Conservation (phyloP, 2,888 invertebrate genomes). For the Hirtodrosophila alboralis region DNA sequence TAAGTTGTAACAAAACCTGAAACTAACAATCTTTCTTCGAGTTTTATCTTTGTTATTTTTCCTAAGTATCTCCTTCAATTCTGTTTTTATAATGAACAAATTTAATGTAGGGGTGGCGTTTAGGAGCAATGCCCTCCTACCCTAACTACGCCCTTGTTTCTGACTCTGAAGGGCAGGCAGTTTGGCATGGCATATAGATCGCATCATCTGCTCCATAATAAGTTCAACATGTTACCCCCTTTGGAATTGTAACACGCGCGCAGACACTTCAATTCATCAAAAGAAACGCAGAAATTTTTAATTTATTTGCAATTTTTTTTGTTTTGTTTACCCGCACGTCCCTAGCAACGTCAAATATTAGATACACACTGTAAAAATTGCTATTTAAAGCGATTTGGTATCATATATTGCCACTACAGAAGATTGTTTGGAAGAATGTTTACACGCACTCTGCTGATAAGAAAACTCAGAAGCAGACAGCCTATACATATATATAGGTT, state of each 20-base stretch:
- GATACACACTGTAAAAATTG: constrained; percentile 49
- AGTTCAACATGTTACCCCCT: not conserved
- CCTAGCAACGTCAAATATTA: constrained; percentile 18
- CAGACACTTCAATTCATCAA: constrained; percentile 37
- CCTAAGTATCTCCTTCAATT: no score
- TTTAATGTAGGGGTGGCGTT: no score
- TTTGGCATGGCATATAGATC: no score
- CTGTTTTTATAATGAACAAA: no score
- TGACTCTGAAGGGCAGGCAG: no score
- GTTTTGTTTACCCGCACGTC: not conserved
- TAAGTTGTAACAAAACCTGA: no score
- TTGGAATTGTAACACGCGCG: constrained; percentile 5
- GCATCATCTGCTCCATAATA: not conserved
- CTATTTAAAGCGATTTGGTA: constrained; percentile 69
- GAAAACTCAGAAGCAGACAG: not conserved
- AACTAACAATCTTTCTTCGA: no score
- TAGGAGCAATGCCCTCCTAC: no score
- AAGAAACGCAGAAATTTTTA: constrained; percentile 32
- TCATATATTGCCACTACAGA: constrained; percentile 25
- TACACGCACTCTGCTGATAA: constrained; percentile 59
- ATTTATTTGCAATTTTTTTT: constrained; percentile 52
- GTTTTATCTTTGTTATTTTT: no score
- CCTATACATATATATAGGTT: not conserved
- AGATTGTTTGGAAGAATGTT: constrained; percentile 43
- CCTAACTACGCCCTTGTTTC: no score